Evolutionary conservation across 2,888 invertebrate species (phyloP), one percentile per base, ranked within the genome.

Genomic region (Hypsopygia costalis): DNA sequence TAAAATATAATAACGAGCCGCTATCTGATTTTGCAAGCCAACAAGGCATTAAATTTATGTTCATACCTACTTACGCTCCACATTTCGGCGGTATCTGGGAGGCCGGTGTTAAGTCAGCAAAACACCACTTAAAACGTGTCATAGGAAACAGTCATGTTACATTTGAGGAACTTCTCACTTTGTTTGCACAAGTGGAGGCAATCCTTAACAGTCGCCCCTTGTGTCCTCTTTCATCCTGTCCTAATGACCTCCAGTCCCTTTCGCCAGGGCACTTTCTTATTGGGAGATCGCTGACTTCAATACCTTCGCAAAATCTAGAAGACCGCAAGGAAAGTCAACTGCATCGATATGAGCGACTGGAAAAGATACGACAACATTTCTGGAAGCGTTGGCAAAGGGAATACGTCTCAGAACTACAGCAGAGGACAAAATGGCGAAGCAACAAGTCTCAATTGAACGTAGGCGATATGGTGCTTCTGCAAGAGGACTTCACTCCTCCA

Each of bases 31-130:
- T 57, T 51, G 52, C 52, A 33, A 31, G 36, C 34, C 34, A 51
- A n/a, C 43, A 61, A 43, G 44, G 45, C 5, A 52, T 60, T 0
- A 48, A 53, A 32, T 59, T 62, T 38, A 27, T 11, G 3, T 62
- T 62, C 29, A 28, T 12, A 5, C 56, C 58, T 0, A 12, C 57
- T 6, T 55, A 56, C 33, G 46, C 56, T 43, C 56, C 59, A 33
- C 51, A 57, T 12, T 62, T 62, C 29, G 49, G 47, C 9, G 55
- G 54, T 1, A 30, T 54, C 0, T 47, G 40, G 44, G 58, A 57
- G 32, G 47, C 51, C 7, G 46, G 49, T 25, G 25, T 25, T 1
- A 25, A 25, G 6, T 25, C 25, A 5, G 25, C 25, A 3, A 25
- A 25, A 7, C n/a, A 25, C 6, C 25, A 25, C 7, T 4, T 25